Percentiles rank a stretch among this genome's conserved stretches.
phyloP scores from a whole-genome alignment of 2,888 invertebrate species.

The Apodemia mormo region DNA sequence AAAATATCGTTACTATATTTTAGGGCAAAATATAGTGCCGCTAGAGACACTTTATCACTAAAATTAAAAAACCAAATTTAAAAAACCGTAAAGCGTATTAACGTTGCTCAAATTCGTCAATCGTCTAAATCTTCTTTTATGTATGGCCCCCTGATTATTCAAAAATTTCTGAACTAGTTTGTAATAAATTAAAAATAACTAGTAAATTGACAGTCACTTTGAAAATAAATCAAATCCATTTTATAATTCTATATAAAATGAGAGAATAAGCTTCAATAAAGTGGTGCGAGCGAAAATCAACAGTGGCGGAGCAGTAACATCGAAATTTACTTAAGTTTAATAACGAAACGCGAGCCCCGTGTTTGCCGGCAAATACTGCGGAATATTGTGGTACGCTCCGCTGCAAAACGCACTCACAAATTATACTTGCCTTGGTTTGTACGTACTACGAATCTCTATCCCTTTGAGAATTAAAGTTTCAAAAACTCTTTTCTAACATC shows the following conservation, averaged over 20 bases:
- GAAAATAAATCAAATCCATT: constrained; percentile 2
- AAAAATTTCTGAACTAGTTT: no score
- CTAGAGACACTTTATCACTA: no score
- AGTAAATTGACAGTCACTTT: not conserved
- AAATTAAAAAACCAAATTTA: no score
- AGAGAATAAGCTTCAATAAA: constrained; percentile 31
- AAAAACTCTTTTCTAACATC: no score
- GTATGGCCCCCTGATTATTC: no score
- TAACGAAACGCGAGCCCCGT: constrained; percentile 78
- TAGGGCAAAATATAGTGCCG: no score
- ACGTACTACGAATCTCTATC: not conserved
- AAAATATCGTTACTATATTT: no score
- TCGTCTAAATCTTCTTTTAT: no score
- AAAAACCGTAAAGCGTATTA: no score
- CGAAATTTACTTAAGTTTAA: constrained; percentile 81
- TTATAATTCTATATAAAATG: constrained; percentile 21
- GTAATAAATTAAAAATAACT: no score
- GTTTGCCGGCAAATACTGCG: constrained; percentile 69
- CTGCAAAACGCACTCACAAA: constrained; percentile 7
- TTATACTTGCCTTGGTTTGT: not conserved
- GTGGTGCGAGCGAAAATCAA: constrained; percentile 47
- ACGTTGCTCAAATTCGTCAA: no score
- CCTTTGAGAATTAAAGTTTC: not conserved
- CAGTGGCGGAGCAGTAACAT: constrained; percentile 70
- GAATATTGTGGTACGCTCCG: constrained; percentile 49